Percentiles rank a stretch among this genome's conserved stretches.
Evolutionary conservation across 2,113 vertebrate genomes (phyloP).

Genomic region (Polypterus senegalus): DNA sequence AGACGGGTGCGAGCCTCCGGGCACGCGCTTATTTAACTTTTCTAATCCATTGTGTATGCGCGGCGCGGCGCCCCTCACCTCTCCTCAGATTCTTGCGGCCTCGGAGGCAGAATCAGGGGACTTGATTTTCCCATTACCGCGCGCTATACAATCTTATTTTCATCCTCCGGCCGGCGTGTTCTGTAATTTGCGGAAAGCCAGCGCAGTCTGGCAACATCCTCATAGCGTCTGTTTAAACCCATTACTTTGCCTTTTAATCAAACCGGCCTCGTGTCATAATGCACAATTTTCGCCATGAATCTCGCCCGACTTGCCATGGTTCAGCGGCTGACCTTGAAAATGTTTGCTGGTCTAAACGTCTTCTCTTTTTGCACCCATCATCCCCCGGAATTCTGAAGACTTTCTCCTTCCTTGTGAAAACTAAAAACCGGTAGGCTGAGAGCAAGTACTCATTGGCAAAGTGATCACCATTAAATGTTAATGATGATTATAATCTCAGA

Average conservation of each 20-base stretch:
- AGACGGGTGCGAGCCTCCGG: no score
- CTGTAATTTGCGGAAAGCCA: conserved; percentile 79
- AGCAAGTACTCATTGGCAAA: conserved; percentile 19
- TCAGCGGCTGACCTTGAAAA: conserved; percentile 93
- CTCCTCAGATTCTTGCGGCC: conserved; percentile 10
- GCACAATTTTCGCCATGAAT: conserved; percentile 85
- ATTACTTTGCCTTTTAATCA: conserved; percentile 99
- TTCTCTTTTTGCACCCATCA: conserved; percentile 36
- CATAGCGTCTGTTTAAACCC: conserved; percentile 87
- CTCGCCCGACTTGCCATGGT: conserved; percentile 77
- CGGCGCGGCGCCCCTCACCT: no score
- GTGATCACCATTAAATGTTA: conserved; percentile 16
- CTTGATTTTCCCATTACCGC: conserved; percentile 53
- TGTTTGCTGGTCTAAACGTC: conserved; percentile 87
- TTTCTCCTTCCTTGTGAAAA: conserved; percentile 14
- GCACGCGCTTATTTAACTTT: no score
- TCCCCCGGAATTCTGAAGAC: conserved; percentile 32
- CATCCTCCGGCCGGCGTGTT: conserved; percentile 56
- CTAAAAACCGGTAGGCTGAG: conserved; percentile 12
- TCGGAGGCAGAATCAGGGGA: conserved; percentile 29
- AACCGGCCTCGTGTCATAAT: conserved; percentile 85
- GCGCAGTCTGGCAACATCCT: conserved; percentile 82
- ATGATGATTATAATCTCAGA: conserved; percentile 23
- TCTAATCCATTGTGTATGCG: no score
- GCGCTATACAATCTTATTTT: conserved; percentile 63